Evolutionary conservation across 2,113 vertebrate genomes (phyloP).

Genomic region (Mobula hypostoma): DNA sequence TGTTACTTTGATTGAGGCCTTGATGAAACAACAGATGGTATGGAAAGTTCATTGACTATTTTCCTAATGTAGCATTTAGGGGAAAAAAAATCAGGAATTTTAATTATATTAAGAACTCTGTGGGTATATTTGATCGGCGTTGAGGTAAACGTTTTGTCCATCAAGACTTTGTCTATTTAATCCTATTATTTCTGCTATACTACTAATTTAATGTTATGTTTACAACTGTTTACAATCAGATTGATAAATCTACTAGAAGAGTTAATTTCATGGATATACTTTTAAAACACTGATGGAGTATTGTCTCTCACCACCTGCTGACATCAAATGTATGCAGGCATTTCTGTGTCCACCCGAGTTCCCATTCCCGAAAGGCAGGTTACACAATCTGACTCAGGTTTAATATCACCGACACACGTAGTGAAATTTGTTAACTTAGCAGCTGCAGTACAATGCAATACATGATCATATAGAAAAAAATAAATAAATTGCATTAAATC

Average conservation of each 20-base stretch:
- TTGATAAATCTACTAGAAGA: neutral
- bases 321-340: neutral
- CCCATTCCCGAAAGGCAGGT: neutral
- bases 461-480: too few species aligned
- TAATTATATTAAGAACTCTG: neutral
- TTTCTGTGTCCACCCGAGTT: neutral
- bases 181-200: neutral
- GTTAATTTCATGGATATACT: neutral
- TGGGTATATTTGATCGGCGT: neutral
- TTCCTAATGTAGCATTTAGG: neutral
- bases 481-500: too few species aligned
- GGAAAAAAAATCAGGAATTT: neutral
- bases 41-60: neutral
- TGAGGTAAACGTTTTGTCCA: neutral
- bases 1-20: slow-evolving; percentile 8
- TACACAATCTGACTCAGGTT: too few species aligned
- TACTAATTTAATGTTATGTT: neutral
- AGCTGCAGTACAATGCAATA: too few species aligned
- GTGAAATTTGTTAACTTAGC: too few species aligned
- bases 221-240: neutral
- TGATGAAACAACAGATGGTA: neutral
- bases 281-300: neutral
- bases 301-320: neutral
- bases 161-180: neutral
- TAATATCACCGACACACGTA: too few species aligned